Conservation (phyloP, 1,140 invertebrate species). For the Panulirus ornatus region DNA sequence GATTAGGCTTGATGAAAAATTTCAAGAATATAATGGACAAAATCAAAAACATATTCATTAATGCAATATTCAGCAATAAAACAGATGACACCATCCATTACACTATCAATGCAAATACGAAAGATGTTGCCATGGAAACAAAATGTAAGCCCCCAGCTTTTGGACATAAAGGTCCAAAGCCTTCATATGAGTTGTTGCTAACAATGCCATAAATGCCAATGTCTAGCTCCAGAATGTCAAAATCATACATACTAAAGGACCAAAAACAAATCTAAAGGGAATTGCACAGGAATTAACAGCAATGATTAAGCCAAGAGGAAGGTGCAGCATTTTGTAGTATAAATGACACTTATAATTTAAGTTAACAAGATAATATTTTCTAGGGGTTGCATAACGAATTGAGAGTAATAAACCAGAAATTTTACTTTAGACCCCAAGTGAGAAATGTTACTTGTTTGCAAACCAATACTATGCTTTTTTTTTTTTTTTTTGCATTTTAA, state of each 20-base stretch:
- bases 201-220: constrained; percentile 24
- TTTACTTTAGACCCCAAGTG: neutral
- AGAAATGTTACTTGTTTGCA: too few relatives aligned
- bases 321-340: neutral
- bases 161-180: neutral
- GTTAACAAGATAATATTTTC: too few relatives aligned
- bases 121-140: constrained; percentile 13
- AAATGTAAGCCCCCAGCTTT: neutral
- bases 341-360: too few relatives aligned
- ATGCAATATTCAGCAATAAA: neutral
- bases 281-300: constrained; percentile 17
- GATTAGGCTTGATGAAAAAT: neutral
- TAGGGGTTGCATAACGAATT: neutral
- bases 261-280: neutral
- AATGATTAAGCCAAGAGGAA: neutral
- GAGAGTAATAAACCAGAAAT: neutral
- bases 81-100: neutral
- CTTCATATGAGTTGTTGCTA: constrained; percentile 18
- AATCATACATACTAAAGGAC: neutral
- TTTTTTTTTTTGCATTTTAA: too few relatives aligned
- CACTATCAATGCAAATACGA: neutral
- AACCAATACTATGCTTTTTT: too few relatives aligned
- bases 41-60: neutral
- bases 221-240: constrained; percentile 2
- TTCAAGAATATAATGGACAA: neutral